Evolutionary conservation across 2,113 vertebrate species (phyloP), one percentile per base, ranked within the genome.

Genomic region (Podarcis raffonei): DNA sequence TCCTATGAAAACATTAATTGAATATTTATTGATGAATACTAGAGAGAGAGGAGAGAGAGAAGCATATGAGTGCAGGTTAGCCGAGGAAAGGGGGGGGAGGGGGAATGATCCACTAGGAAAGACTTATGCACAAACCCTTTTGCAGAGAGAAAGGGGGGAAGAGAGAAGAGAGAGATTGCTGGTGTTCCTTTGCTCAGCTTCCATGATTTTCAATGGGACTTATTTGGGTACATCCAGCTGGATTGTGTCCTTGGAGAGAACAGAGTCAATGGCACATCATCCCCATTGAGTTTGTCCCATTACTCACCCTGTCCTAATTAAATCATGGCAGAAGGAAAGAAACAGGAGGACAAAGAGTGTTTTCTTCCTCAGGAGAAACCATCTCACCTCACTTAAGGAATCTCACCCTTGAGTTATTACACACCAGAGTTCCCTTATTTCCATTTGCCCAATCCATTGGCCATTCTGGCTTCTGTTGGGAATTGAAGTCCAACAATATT

Each of bases 11-110:
- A 87, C 93, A 87, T 89, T 93, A 93, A 95, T 71, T 92, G 90
- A 94, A 89, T 95, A 94, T 91, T 93, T 96, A 96, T 90, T 93
- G 94, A 94, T 0, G 65, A 93, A 84, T 80, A 91, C 86, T 16
- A 72, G 80, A 86, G 89, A 90, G 79, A 91, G 66, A 75, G 0
- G 27, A 22, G 42, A 71, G 0, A 92, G 90, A 80, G 35, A 84
- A 8, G 85, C 3, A 32, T 39, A 91, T 80, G 11, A 35, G 6
- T 15, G 23, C 37, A 82, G 79, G 66, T 71, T 12, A 20, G 32
- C 39, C 20, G 83, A 35, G 12, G 74, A 79, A 87, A 79, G 53
- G 42, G 59, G 59, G 66, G 86, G 22, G 88, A 13, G 8, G 11
- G 84, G 74, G 25, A 27, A 27, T 25, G 15, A 62, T 65, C 72